Percentiles rank a stretch among this genome's conserved stretches.
phyloP scores from a whole-genome alignment of 2,797 vertebrate species.

The Balearica regulorum region DNA sequence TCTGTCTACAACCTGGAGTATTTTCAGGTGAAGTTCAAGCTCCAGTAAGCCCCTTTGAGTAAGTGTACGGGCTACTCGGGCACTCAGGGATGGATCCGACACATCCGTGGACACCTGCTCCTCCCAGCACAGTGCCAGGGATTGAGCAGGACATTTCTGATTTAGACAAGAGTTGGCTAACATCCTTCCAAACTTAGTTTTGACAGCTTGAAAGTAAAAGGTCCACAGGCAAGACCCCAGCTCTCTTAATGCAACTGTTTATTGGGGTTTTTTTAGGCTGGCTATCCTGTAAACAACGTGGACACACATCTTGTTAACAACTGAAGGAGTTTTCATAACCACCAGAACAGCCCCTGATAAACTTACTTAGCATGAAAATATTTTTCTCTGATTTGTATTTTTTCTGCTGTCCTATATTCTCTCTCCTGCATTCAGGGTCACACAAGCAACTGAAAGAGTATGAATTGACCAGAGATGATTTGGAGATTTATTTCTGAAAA shows the following conservation, averaged over 20 bases:
- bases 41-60: background rate
- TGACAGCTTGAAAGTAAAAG: background rate
- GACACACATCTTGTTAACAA: background rate
- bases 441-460: background rate
- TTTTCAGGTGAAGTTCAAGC: background rate
- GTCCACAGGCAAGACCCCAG: background rate
- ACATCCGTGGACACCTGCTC: background rate
- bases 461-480: background rate
- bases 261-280: background rate
- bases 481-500: background rate
- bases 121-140: background rate
- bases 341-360: background rate
- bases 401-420: background rate
- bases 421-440: too few relatives aligned
- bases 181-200: background rate
- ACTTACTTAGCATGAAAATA: background rate
- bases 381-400: background rate
- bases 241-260: background rate
- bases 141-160: background rate
- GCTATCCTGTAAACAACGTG: background rate
- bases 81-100: background rate
- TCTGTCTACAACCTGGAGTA: background rate
- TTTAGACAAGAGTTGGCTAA: background rate
- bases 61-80: background rate
- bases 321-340: background rate